phyloP scores from a whole-genome alignment of 1,140 invertebrate genomes.

The Aporrectodea caliginosa region DNA sequence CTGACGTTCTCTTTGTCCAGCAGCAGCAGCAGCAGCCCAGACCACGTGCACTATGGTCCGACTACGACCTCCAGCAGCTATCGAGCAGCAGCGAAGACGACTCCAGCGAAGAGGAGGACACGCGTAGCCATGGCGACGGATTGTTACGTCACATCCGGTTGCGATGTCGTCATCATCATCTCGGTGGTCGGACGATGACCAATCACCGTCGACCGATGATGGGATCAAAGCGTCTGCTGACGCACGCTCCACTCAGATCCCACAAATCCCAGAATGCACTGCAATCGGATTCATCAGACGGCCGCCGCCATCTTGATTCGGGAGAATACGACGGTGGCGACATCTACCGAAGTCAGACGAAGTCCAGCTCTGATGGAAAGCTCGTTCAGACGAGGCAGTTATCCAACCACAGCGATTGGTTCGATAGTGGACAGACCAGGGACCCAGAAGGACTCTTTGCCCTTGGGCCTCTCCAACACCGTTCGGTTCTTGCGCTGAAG shows the following conservation, averaged over 20 bases:
- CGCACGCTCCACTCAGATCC: not conserved
- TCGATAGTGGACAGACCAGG: not conserved
- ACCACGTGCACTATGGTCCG: no score
- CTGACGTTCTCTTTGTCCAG: no score
- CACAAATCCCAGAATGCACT: not conserved
- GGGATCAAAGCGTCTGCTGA: not conserved
- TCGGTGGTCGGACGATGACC: no score
- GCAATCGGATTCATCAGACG: no score
- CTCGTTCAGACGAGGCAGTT: not conserved
- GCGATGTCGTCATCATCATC: not conserved
- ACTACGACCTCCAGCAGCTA: no score
- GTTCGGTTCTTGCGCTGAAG: not conserved
- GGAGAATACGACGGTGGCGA: not conserved
- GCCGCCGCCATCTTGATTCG: not conserved
- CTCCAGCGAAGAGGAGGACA: not conserved
- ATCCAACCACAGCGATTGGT: not conserved
- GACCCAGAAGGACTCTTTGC: not conserved
- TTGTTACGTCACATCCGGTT: not conserved
- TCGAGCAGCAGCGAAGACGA: no score
- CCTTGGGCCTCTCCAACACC: not conserved
- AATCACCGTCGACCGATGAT: not conserved
- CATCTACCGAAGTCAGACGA: not conserved
- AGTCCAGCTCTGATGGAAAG: not conserved
- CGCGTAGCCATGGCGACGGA: not conserved
- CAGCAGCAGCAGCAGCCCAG: no score